Base-by-base conservation (phyloP, 64 coral and sea anemone genomes). In the Pocillopora damicornis region DNA sequence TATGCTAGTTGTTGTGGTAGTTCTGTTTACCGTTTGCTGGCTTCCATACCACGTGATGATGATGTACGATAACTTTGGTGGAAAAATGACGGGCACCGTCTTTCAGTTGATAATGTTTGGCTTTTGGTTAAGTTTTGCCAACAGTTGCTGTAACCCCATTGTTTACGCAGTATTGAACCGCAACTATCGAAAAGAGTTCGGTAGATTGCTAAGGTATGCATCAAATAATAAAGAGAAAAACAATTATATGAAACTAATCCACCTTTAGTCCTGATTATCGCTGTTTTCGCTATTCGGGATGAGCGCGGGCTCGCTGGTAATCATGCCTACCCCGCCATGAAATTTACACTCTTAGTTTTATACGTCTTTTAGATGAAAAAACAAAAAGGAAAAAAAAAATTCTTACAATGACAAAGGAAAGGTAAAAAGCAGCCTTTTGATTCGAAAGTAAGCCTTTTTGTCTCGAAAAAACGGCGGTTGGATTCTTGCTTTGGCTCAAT, bases 81-180 rank as follows among this genome's bases (percentile, higher is more conserved):
- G 3, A 10, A 37, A 45, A 25, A 17, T 59, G 0, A 15, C 0
- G 23, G 26, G 16, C 22, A 76, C 75, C 35, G 22, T 72, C 23
- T 57, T 15, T 1, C 36, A n/a, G 68, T 16, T 66, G 22, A 18
- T 79, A 16, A 26, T 63, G 26, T 91, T 91, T n/a, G 61, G 35
- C 63, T 11, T 91, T 1, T 91, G 90, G 90, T 26, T 91, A 36
- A 87, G 64, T 61, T 72, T 86, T 9, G 82, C 83, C 3, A 91
- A 91, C 76, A 91, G 90, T 34, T 91, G 61, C 61, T 91, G 84
- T 15, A 91, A 91, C 58, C 90, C 90, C 18, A 60, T 91, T 20
- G 85, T 91, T 35, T 91, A 91, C 75, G 90, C 83, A 16, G 90
- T 87, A 26, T 86, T 87, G n/a, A 91, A 91, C 73, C 81, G 84